Percentiles rank a stretch among this genome's conserved stretches.
phyloP scores from a whole-genome alignment of 2,113 vertebrate species.

The Gopherus flavomarginatus region DNA sequence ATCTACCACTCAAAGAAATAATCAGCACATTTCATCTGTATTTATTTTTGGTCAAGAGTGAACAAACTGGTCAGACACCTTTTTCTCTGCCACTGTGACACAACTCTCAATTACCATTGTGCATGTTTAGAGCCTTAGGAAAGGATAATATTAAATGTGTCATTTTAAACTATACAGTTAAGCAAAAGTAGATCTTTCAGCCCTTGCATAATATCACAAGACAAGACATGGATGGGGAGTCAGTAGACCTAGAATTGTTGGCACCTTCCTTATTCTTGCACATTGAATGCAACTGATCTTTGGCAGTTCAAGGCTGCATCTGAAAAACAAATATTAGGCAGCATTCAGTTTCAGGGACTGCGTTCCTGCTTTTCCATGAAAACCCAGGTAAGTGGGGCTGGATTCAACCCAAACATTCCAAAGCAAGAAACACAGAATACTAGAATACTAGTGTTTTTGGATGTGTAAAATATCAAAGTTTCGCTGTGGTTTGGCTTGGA shows the following conservation, averaged over 20 bases:
- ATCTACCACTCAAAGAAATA: background rate
- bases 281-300: background rate
- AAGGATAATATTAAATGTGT: background rate
- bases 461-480: accelerated
- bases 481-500: background rate
- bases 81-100: background rate
- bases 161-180: background rate
- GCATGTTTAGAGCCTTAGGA: background rate
- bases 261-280: accelerated
- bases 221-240: background rate
- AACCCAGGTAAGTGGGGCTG: accelerated
- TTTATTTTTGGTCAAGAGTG: background rate
- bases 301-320: background rate
- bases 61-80: background rate
- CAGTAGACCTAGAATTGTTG: background rate
- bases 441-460: background rate
- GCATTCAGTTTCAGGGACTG: background rate
- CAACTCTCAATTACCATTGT: background rate
- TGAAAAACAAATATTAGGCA: slow-evolving; percentile 41
- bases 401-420: background rate
- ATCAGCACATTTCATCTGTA: background rate
- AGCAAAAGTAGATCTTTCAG: background rate
- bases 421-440: background rate
- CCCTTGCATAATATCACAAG: background rate
- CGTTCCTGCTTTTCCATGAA: background rate